These are phyloP conservation scores for Periophthalmus magnuspinnatus DNA, from an alignment of 2,797 vertebrate species.

Conservation along the genomic window DNA sequence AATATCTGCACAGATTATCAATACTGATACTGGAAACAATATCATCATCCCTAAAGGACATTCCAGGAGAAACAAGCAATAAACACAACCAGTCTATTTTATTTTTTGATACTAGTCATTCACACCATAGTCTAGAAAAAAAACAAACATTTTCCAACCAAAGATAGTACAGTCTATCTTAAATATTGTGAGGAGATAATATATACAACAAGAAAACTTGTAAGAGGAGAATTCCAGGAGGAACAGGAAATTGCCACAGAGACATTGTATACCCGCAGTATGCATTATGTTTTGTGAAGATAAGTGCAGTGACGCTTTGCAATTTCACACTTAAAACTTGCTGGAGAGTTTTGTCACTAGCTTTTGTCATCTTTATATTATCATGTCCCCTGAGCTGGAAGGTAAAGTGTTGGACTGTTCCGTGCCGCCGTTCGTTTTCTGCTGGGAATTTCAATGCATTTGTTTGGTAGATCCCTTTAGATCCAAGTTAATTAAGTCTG, in stretches of 20 bases:
- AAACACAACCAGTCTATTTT: too few relatives aligned
- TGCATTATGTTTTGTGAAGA: not conserved
- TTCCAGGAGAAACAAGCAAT: too few relatives aligned
- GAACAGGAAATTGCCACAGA: not conserved
- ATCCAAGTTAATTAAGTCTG: constrained; percentile 13
- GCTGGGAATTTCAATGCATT: not conserved
- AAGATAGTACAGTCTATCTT: not conserved
- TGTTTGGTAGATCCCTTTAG: not conserved
- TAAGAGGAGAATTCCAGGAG: not conserved
- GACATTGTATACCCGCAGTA: not conserved
- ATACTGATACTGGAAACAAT: too few relatives aligned
- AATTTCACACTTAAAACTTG: not conserved
- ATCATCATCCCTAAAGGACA: too few relatives aligned
- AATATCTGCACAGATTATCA: too few relatives aligned
- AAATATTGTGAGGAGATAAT: not conserved
- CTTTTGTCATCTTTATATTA: constrained; percentile 6
- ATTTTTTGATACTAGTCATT: too few relatives aligned
- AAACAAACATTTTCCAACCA: too few relatives aligned
- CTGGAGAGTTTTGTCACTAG: constrained; percentile 4
- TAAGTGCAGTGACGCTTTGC: constrained; percentile 6
- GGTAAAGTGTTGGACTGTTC: constrained; percentile 1
- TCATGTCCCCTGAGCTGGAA: not conserved
- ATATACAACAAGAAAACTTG: not conserved
- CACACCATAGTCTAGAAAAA: too few relatives aligned
- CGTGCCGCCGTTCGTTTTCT: not conserved